phyloP scores from a whole-genome alignment of 2,888 invertebrate genomes.

The Sycophila texana region DNA sequence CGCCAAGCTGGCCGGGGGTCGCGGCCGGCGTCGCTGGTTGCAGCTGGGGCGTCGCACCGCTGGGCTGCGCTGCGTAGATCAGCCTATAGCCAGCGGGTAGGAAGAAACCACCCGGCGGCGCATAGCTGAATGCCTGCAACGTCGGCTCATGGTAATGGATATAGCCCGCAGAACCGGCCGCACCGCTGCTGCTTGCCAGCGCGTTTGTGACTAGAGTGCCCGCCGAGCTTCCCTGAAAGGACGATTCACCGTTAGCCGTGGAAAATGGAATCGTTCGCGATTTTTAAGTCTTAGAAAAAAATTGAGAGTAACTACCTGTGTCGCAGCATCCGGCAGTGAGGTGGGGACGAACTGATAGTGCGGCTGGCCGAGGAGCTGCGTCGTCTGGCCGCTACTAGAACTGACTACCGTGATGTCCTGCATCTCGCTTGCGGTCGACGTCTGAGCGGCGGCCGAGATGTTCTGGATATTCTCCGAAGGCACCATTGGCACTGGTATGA shows the following conservation, averaged over 20 bases:
- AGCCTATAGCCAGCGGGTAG: constrained; percentile 71
- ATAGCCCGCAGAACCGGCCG: constrained; percentile 58
- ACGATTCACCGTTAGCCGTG: neutral
- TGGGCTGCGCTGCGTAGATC: constrained; percentile 69
- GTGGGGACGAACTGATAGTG: constrained; percentile 69
- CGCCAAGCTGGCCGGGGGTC: constrained; percentile 65
- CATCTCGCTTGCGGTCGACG: constrained; percentile 35
- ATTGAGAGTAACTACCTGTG: constrained; percentile 31
- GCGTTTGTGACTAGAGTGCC: constrained; percentile 56
- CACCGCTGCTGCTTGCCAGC: constrained; percentile 20
- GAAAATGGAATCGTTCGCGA: neutral
- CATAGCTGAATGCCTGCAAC: constrained; percentile 70
- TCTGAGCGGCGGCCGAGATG: constrained; percentile 45
- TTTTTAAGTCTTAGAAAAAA: neutral
- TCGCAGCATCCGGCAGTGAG: constrained; percentile 65
- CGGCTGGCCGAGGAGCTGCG: constrained; percentile 61
- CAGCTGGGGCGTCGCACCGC: constrained; percentile 68
- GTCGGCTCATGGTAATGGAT: constrained; percentile 60
- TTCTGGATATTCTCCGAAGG: constrained; percentile 70
- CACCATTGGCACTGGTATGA: constrained; percentile 73
- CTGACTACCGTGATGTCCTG: constrained; percentile 49
- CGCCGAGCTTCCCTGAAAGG: constrained; percentile 50
- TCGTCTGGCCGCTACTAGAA: constrained; percentile 60
- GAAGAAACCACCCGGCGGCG: constrained; percentile 70
- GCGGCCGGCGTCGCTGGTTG: constrained; percentile 71